Percentiles rank a stretch among this genome's conserved stretches.
These are phyloP conservation scores for Ferdinandea cuprea DNA, from an alignment of 2,888 invertebrate genomes.

Conservation along the genomic window DNA sequence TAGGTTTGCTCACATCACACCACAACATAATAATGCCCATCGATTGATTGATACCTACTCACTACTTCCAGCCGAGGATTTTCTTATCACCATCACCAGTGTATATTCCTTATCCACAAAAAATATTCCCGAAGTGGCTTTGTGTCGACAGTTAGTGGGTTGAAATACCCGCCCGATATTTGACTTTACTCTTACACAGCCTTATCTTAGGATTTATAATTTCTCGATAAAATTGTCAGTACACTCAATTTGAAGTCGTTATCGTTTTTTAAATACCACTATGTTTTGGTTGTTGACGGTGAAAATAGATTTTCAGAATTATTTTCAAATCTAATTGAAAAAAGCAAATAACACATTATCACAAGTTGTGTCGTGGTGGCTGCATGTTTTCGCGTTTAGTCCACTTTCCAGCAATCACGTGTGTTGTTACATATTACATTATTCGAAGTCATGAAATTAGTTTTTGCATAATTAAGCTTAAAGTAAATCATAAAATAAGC, in stretches of 20 bases:
- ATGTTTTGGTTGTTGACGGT: neutral
- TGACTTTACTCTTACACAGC: neutral
- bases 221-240: slow-evolving; percentile 17
- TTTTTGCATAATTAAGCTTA: slow-evolving; percentile 56
- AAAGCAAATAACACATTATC: neutral
- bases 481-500: slow-evolving; percentile 56
- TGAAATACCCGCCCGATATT: neutral
- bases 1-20: slow-evolving; percentile 36
- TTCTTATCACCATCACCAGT: slow-evolving; percentile 38
- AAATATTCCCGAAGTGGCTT: slow-evolving; percentile 21
- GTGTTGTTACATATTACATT: slow-evolving; percentile 13
- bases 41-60: slow-evolving; percentile 60
- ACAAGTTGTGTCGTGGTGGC: neutral
- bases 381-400: neutral
- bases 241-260: neutral
- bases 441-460: slow-evolving; percentile 28
- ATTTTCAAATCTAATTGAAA: slow-evolving; percentile 32
- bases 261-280: slow-evolving; percentile 4
- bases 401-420: slow-evolving; percentile 29
- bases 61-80: slow-evolving; percentile 12
- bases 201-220: slow-evolving; percentile 18
- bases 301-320: slow-evolving; percentile 6
- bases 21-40: slow-evolving; percentile 34
- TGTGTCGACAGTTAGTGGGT: neutral
- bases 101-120: slow-evolving; percentile 9